Evolutionary conservation across 2,888 invertebrate genomes (phyloP), one percentile per base, ranked within the genome.

Genomic region (Lysandra bellargus): DNA sequence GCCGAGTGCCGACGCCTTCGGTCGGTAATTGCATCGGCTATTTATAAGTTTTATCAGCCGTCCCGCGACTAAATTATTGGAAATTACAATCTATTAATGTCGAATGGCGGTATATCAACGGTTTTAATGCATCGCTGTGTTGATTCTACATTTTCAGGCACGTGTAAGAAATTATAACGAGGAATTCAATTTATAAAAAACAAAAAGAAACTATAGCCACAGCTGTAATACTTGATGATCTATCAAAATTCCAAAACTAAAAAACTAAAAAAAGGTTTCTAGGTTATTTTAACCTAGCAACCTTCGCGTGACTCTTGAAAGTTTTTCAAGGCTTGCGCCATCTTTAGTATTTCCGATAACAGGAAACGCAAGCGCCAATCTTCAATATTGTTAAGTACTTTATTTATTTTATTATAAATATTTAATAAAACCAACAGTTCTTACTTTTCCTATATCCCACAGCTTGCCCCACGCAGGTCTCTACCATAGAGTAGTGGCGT

Each of bases 1-100:
- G 23, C 23, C 23, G 0, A 23, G 88, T 87, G 87, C 86, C 69
- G 80, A 85, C 83, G 76, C 80, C 80, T 88, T 87, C 17, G 76
- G 57, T 76, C 6, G 30, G 53, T 44, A 75, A 75, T 49, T 49
- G 49, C 75, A 49, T 44, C 30, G 30, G 75, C 75, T 49, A 75
- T 75, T 75, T 75, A 61, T 61, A 60, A 40, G 53, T 76, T 53
- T 61, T 78, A 37, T 78, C 78, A 78, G 33, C 60, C 60, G 75
- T 4, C 49, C 49, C 75, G 44, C 4, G 14, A 69, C 69, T 69
- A 69, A 69, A 69, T 69, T 69, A 69, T 69, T 69, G 69, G 69
- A 69, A 69, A 69, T 69, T 69, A 69, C 69, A 37, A 69, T 69
- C 69, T 69, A 69, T 69, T 69, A 69, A 69, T 37, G 69, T 69